These are phyloP conservation scores for Euura lappo DNA, from an alignment of 1,140 invertebrate genomes.

Conservation along the genomic window DNA sequence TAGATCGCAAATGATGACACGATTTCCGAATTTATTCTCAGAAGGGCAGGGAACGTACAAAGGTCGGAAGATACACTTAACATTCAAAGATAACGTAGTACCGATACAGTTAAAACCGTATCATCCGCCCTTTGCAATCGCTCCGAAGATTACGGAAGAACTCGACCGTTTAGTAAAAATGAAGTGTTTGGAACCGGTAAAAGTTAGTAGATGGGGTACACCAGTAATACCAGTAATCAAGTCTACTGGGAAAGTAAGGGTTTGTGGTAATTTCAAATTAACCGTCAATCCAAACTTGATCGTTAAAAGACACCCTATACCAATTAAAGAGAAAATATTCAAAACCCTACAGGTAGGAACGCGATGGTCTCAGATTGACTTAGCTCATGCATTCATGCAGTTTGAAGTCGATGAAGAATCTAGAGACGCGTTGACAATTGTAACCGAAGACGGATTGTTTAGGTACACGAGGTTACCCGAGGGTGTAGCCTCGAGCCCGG, in stretches of 20 bases:
- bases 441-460: slow-evolving; percentile 27
- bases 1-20: no score
- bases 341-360: slow-evolving; percentile 17
- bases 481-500: slow-evolving; percentile 35
- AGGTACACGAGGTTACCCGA: slow-evolving; percentile 34
- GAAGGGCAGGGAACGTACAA: slow-evolving; percentile 5
- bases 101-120: slow-evolving; percentile 21
- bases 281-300: slow-evolving; percentile 29
- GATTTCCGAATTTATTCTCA: slow-evolving; percentile 1
- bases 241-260: slow-evolving; percentile 37
- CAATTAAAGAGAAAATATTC: slow-evolving; percentile 29
- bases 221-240: slow-evolving; percentile 60
- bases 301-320: slow-evolving; percentile 28
- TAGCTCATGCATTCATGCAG: slow-evolving; percentile 26
- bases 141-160: slow-evolving; percentile 47
- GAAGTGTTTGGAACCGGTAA: slow-evolving; percentile 19
- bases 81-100: slow-evolving; percentile 16
- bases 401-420: slow-evolving; percentile 25
- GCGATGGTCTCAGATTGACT: slow-evolving; percentile 25
- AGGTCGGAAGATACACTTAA: slow-evolving; percentile 10
- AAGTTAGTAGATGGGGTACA: slow-evolving; percentile 49
- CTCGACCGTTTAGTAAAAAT: slow-evolving; percentile 43
- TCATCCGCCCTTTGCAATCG: slow-evolving; percentile 41
- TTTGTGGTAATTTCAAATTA: slow-evolving; percentile 46
- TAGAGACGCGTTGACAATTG: slow-evolving; percentile 21